Conservation (phyloP, 1,140 invertebrate species). For the Stenopsyche tienmushanensis region DNA sequence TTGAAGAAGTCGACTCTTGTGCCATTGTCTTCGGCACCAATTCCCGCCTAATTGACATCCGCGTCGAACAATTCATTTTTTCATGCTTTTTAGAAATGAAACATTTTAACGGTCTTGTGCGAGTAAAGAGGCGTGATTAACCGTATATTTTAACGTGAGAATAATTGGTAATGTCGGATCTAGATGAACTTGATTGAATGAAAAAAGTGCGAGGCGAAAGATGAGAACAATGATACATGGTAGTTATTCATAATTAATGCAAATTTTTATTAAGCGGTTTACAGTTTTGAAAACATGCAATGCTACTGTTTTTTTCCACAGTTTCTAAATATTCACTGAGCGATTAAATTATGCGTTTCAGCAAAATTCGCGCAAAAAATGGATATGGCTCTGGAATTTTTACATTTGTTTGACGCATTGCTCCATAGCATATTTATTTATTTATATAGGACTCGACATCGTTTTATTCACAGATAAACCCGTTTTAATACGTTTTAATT, state of each 20-base stretch:
- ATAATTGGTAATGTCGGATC: not conserved
- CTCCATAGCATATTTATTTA: not conserved
- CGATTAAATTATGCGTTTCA: not conserved
- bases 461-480: not conserved
- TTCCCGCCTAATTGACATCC: not conserved
- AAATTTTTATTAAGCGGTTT: too few relatives aligned
- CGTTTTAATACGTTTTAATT: not conserved
- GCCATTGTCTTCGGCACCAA: not conserved
- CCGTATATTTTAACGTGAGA: not conserved
- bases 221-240: too few relatives aligned
- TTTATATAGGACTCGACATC: not conserved
- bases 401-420: not conserved
- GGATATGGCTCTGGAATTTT: not conserved
- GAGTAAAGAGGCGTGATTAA: not conserved
- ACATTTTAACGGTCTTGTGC: not conserved
- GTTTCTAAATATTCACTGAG: too few relatives aligned
- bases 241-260: too few relatives aligned
- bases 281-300: too few relatives aligned
- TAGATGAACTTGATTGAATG: not conserved
- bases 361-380: not conserved
- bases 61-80: not conserved
- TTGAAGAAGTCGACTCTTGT: not conserved
- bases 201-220: not conserved
- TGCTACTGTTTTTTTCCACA: too few relatives aligned
- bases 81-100: not conserved